phyloP scores from a whole-genome alignment of 2,113 vertebrate genomes.

The Anoplopoma fimbria region DNA sequence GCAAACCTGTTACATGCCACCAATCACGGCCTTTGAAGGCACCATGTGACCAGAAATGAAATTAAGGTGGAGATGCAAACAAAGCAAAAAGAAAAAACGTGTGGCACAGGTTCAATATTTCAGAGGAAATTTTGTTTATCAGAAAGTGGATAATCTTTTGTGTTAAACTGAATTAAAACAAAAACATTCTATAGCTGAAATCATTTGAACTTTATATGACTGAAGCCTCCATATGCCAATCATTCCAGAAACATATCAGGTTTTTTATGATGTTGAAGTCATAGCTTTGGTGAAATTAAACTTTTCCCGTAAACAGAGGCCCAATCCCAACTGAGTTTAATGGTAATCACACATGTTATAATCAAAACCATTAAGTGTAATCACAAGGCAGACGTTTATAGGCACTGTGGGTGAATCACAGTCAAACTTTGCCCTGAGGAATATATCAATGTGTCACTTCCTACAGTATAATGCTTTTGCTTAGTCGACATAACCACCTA shows the following conservation, averaged over 20 bases:
- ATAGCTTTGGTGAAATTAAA: conserved; percentile 21
- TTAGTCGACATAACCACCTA: not conserved
- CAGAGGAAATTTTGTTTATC: not conserved
- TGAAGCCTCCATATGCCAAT: not conserved
- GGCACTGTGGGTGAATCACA: conserved; percentile 14
- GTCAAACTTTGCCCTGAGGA: conserved; percentile 54
- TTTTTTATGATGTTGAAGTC: not conserved
- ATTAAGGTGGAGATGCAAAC: not conserved
- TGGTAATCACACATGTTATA: conserved; percentile 23
- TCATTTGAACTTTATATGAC: not conserved
- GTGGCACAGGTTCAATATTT: fast-evolving
- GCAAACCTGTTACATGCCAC: not conserved
- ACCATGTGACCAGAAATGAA: not conserved
- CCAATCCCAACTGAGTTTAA: conserved; percentile 2
- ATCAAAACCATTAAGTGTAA: conserved; percentile 24
- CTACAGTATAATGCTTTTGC: not conserved
- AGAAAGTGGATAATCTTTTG: not conserved
- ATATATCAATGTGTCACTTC: not conserved
- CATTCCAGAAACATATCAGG: not conserved
- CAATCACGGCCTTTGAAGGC: not conserved
- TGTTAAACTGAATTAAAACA: not conserved
- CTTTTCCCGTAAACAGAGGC: conserved; percentile 12
- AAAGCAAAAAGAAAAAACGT: conserved; percentile 8
- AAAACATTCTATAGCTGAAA: not conserved
- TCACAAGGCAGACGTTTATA: conserved; percentile 39